Evolutionary conservation across 2,888 invertebrate genomes (phyloP), one percentile per base, ranked within the genome.

Genomic region (Calephelis perditalis): DNA sequence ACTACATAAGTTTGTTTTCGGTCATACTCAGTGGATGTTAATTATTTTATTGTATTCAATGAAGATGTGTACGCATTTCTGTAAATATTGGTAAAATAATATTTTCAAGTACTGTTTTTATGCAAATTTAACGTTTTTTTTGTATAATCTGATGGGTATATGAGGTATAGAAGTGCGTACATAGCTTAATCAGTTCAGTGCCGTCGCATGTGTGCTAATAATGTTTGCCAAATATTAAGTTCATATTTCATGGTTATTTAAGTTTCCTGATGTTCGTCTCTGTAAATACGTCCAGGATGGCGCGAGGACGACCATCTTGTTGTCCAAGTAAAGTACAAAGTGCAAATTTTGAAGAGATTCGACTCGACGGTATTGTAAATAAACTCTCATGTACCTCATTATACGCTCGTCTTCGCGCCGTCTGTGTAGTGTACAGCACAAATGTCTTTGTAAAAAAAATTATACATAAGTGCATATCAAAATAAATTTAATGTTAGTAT

Each of bases 381-480:
- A 64, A 26, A 52, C 26, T 49, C 11, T 26, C 57, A 37, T 49
- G 52, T 46, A 61, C 12, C 55, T n/a, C 56, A 63, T 49, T 56
- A 62, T 58, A 58, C 64, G 66, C 62, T 59, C 62, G 65, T 52
- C 60, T 45, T 63, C 59, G 56, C 59, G 56, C 61, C 64, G 56
- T 49, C 59, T 49, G 56, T 56, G 74, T 83, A 82, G 74, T 87
- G 88, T 88, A 87, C 85, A 88, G 88, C 88, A 88, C 87, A 88
- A 88, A 85, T 75, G 76, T 84, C 81, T 82, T 79, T 87, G 87
- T 88, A 88, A 83, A 81, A 81, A n/a, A 84, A 79, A 74, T 73
- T 85, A 84, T 80, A 80, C 74, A 78, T 88, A 87, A 88, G 87
- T 82, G 88, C 88, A 88, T 88, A 88, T 88, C 88, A 88, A 80